These are phyloP conservation scores for Drosophila murphyi DNA, from an alignment of 1,140 invertebrate genomes.

Conservation along the genomic window DNA sequence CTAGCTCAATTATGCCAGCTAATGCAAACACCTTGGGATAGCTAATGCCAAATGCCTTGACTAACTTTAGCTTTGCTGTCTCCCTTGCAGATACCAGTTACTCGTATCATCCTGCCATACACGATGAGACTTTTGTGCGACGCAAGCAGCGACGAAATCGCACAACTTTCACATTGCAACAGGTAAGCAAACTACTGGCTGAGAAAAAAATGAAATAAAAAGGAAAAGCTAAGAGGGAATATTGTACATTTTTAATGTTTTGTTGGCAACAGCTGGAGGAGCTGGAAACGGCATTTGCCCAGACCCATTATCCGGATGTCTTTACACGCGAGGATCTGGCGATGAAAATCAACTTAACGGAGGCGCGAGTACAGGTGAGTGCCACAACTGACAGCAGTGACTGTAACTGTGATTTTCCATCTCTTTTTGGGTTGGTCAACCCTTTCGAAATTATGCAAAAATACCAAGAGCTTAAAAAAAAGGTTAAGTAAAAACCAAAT, in stretches of 20 bases:
- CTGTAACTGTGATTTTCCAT: constrained; percentile 21
- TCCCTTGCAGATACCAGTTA: constrained; percentile 92
- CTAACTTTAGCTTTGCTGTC: constrained; percentile 30
- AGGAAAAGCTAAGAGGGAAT: constrained; percentile 11
- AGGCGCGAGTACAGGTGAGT: constrained; percentile 97
- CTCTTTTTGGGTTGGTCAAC: constrained; percentile 9
- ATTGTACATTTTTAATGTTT: constrained; percentile 63
- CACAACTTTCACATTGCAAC: constrained; percentile 98
- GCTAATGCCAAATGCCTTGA: constrained; percentile 37
- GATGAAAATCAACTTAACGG: constrained; percentile 99
- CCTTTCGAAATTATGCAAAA: constrained; percentile 62
- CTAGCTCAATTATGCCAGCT: constrained; percentile 64
- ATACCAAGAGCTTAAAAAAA: constrained; percentile 28
- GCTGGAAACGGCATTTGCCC: constrained; percentile 97
- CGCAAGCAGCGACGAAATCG: constrained; percentile 97
- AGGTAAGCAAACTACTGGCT: constrained; percentile 86
- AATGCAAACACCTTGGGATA: constrained; percentile 62
- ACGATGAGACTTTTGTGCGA: constrained; percentile 98
- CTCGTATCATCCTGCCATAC: constrained; percentile 96
- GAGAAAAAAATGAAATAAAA: neutral
- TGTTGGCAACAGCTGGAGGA: constrained; percentile 90
- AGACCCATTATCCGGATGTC: constrained; percentile 99
- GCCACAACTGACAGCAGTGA: constrained; percentile 2
- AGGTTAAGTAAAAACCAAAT: constrained; percentile 33
- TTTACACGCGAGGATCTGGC: constrained; percentile 98